Evolutionary conservation across 1,140 invertebrate genomes (phyloP).

Genomic region (Listronotus bonariensis): DNA sequence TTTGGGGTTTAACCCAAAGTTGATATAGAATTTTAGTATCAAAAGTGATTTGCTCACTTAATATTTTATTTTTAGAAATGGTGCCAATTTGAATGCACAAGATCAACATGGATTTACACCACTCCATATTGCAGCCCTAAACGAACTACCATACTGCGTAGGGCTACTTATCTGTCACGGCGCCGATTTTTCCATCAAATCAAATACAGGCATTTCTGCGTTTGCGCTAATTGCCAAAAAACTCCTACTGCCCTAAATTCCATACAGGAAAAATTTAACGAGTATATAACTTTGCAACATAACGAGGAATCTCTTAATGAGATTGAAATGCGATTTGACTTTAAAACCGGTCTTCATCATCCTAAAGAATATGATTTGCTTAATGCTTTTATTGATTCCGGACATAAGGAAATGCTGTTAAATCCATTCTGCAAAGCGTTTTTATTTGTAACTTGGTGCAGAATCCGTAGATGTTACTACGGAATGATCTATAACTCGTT

Average conservation of each 20-base stretch:
- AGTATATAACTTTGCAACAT: constrained; percentile 75
- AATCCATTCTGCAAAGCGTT: constrained; percentile 83
- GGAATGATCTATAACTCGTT: constrained; percentile 77
- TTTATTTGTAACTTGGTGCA: constrained; percentile 82
- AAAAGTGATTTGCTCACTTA: too few species aligned
- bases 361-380: constrained; percentile 78
- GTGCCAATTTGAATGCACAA: constrained; percentile 79
- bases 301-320: constrained; percentile 72
- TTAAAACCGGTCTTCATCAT: constrained; percentile 75
- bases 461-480: constrained; percentile 83
- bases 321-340: constrained; percentile 77
- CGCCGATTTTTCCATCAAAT: constrained; percentile 80
- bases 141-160: constrained; percentile 78
- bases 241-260: constrained; percentile 77
- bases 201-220: constrained; percentile 78
- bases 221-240: constrained; percentile 77
- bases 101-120: constrained; percentile 89
- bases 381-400: constrained; percentile 80
- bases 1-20: too few species aligned
- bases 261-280: constrained; percentile 74
- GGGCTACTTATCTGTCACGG: constrained; percentile 80
- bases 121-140: constrained; percentile 82
- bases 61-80: constrained; percentile 54
- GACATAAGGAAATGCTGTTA: constrained; percentile 78
- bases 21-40: too few species aligned